Base-by-base conservation (phyloP, 2,797 vertebrate species). In the Agapornis canus region DNA sequence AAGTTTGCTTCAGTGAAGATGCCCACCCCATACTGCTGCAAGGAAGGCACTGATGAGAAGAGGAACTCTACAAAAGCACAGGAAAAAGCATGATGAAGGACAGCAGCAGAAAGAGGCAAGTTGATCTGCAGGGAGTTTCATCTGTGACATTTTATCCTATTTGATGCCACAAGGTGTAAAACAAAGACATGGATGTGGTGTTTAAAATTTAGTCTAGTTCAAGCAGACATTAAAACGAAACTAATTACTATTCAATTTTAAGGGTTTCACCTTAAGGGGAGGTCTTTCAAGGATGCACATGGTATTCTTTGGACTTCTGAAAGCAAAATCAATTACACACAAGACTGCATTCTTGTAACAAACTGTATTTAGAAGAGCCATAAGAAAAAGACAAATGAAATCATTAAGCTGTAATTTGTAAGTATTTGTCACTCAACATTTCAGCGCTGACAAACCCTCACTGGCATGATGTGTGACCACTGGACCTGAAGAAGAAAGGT, bases 221-320 rank as follows among this genome's bases (percentile, higher is more conserved):
- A 72, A 82, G 29, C 2, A 47, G 42, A 42, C 39, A 65, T 35
- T 88, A 40, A 75, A 72, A 83, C 75, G 52, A 93, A 78, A 88
- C n/a, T 31, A 26, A 47, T 84, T 89, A 56, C 84, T 63, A 26
- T 51, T 51, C 27, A 76, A 63, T 92, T 89, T 40, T 37, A 47
- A 92, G 63, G 66, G 86, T 76, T 90, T 75, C 88, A 93, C 61
- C 73, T 92, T 68, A 71, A 78, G 48, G 45, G 80, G 91, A 86
- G 65, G 86, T 86, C 77, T 91, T 85, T 78, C 79, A 94, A 95
- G 71, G 73, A 86, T 27, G 37, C 15, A 83, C 26, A 70, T 5
- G 4, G 37, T 23, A 86, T 54, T 76, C 77, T 72, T 22, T n/a
- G 16, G 45, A 65, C 59, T 78, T 86, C 43, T 56, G 49, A 90